Evolutionary conservation across 2,888 invertebrate species (phyloP).

Genomic region (Elysia crispata): DNA sequence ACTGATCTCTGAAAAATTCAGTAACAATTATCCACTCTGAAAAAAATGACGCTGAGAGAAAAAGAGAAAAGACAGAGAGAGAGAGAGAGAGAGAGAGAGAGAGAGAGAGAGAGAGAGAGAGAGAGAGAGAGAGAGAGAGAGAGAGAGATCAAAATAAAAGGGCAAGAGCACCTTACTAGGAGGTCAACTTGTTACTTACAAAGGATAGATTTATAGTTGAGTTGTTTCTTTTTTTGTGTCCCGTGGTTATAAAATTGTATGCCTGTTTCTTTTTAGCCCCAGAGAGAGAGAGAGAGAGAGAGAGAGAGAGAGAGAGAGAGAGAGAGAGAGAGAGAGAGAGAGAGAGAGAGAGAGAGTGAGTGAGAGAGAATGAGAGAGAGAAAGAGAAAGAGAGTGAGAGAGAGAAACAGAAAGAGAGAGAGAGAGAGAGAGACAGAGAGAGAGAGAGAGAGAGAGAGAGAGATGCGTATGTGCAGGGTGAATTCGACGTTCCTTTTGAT

Average conservation of each 20-base stretch:
- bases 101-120: neutral
- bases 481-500: no score
- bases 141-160: neutral
- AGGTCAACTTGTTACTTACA: no score
- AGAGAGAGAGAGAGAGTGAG: neutral
- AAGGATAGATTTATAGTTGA: no score
- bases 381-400: slow-evolving; percentile 31
- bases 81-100: neutral
- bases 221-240: no score
- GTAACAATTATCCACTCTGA: no score
- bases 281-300: neutral
- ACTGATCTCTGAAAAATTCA: no score
- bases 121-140: slow-evolving; percentile 18
- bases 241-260: no score
- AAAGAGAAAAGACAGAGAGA: neutral
- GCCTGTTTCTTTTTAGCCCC: no score
- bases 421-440: slow-evolving; percentile 21
- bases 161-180: no score
- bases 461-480: neutral
- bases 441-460: neutral
- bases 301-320: neutral
- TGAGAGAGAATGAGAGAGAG: neutral
- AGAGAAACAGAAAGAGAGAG: slow-evolving; percentile 18
- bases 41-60: neutral
- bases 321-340: neutral